Percentiles rank a stretch among this genome's conserved stretches.
These are phyloP conservation scores for Glyphotaelius pellucidus DNA, from an alignment of 2,888 invertebrate species.

Conservation along the genomic window DNA sequence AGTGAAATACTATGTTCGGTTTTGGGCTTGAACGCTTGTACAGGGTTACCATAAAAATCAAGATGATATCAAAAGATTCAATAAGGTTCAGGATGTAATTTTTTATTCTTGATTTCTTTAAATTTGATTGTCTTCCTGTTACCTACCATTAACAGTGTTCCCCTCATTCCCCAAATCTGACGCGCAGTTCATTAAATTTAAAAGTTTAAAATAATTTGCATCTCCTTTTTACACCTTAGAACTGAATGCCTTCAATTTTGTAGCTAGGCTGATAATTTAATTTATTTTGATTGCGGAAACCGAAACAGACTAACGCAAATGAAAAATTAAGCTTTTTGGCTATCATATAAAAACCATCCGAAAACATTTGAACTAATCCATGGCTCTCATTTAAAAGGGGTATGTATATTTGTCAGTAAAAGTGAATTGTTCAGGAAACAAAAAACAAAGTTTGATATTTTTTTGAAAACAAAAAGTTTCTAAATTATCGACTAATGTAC, in stretches of 20 bases:
- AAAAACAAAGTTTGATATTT: no score
- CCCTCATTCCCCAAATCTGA: background rate
- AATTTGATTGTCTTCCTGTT: background rate
- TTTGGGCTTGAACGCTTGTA: background rate
- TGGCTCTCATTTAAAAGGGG: no score
- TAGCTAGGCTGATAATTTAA: background rate
- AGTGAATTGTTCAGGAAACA: no score
- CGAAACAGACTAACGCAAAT: background rate
- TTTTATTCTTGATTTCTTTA: background rate
- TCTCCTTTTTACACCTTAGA: background rate
- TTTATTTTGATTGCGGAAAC: background rate
- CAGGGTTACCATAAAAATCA: conserved; percentile 50
- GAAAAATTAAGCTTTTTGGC: no score
- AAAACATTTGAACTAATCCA: background rate
- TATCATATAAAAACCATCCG: no score
- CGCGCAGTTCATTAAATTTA: background rate
- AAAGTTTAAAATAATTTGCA: background rate
- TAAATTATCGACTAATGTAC: no score
- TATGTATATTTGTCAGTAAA: no score
- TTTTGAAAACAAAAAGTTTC: background rate
- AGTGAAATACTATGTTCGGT: background rate
- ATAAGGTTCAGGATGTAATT: conserved; percentile 9
- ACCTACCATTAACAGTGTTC: background rate
- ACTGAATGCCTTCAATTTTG: background rate
- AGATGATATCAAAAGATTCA: conserved; percentile 26